A percentile compares a stretch with the other conserved stretches of the same genome.
Conservation (phyloP, 30 jellyfish, hydroid and myxozoan genomes). For the Cassiopea xamachana region DNA sequence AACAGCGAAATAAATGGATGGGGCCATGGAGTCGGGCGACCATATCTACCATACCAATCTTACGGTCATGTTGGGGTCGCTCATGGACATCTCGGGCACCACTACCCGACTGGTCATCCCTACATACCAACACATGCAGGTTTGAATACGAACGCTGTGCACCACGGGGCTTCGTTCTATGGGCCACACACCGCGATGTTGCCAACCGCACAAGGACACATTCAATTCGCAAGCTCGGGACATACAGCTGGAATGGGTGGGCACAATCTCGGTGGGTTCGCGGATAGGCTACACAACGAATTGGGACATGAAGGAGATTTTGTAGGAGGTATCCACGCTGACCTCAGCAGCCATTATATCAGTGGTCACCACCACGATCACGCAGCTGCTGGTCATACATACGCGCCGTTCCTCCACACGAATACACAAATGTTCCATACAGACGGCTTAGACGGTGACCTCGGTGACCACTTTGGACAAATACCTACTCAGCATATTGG, state of each 20-base stretch:
- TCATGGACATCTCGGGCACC: constrained; percentile 36
- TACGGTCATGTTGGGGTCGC: constrained; percentile 68
- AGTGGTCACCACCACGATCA: constrained; percentile 60
- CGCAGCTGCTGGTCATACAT: constrained; percentile 41
- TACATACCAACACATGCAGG: constrained; percentile 69
- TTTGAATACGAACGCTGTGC: constrained; percentile 35
- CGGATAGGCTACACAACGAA: constrained; percentile 38
- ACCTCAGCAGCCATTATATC: constrained; percentile 59
- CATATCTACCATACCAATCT: constrained; percentile 32
- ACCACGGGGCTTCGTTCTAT: constrained; percentile 42
- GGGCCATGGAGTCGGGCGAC: constrained; percentile 41
- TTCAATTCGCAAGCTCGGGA: constrained; percentile 72
- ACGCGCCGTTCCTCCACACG: constrained; percentile 19
- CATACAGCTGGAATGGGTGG: constrained; percentile 75
- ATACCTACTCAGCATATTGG: constrained; percentile 6
- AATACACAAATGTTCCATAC: not conserved
- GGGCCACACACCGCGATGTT: constrained; percentile 62
- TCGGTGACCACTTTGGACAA: constrained; percentile 72
- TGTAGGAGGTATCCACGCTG: constrained; percentile 83
- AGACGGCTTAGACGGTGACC: constrained; percentile 17
- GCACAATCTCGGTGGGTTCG: constrained; percentile 68
- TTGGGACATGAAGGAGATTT: constrained; percentile 61
- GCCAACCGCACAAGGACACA: constrained; percentile 79
- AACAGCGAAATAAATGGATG: constrained; percentile 29
- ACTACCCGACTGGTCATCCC: constrained; percentile 40